These are phyloP conservation scores for Phataginus tricuspis DNA, from an alignment of 2,797 vertebrate species.

Conservation along the genomic window DNA sequence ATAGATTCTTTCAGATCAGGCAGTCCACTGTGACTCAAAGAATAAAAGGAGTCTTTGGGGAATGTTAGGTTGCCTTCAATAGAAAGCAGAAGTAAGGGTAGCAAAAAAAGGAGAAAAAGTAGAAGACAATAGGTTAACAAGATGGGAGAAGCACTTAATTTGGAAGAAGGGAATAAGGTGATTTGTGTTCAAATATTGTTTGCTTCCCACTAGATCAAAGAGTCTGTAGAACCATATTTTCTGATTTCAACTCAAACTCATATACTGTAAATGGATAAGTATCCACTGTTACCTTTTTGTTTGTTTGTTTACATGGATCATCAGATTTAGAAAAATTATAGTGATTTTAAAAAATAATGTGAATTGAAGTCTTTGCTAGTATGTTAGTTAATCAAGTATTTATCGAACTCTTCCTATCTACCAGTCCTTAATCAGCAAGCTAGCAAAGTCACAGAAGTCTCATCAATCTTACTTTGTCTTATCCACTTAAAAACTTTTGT, in stretches of 20 bases:
- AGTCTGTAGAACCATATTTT: not conserved
- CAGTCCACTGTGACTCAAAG: not conserved
- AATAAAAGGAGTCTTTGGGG: not conserved
- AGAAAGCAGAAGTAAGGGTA: slow-evolving; percentile 24
- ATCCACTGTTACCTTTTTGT: not conserved
- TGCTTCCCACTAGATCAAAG: not conserved
- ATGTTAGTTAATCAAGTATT: slow-evolving; percentile 8
- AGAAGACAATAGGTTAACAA: slow-evolving; percentile 32
- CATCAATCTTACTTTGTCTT: slow-evolving; percentile 13
- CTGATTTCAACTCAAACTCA: not conserved
- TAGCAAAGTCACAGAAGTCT: slow-evolving; percentile 20
- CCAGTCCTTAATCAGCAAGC: not conserved
- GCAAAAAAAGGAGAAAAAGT: not conserved
- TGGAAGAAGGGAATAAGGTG: slow-evolving; percentile 7
- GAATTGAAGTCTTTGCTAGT: slow-evolving; percentile 51
- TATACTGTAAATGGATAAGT: not conserved
- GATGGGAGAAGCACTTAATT: not conserved
- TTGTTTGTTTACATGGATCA: slow-evolving; percentile 7
- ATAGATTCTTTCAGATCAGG: slow-evolving; percentile 36
- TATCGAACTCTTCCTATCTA: slow-evolving; percentile 12
- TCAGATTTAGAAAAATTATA: slow-evolving; percentile 11
- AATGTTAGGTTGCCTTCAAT: slow-evolving; percentile 22
- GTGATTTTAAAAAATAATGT: slow-evolving; percentile 39
- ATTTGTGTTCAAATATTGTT: slow-evolving; percentile 8
- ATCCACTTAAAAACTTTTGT: slow-evolving; percentile 20